Base-by-base conservation (phyloP, 2,113 vertebrate genomes). In the Nyctereutes procyonoides region DNA sequence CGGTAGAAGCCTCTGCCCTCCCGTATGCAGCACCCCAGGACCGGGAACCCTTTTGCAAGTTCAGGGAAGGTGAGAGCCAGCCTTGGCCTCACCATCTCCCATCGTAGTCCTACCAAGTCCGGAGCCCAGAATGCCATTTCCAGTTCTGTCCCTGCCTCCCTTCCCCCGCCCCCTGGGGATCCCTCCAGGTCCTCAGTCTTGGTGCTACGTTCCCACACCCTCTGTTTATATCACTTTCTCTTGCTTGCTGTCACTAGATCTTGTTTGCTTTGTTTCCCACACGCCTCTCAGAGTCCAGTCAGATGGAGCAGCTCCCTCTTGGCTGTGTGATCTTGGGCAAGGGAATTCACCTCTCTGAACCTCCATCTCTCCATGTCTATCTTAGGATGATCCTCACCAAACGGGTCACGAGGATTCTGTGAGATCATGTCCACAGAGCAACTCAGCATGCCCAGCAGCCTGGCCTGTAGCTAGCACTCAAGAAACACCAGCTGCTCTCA, bases 321-420 rank as follows among this genome's bases (percentile, higher is more conserved):
- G 43, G 51, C 93, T 96, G 62, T 94, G 82, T 96, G 95, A 82
- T 53, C 60, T 38, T 56, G n/a, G 86, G 71, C 51, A 81, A 86
- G 20, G 71, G 38, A 26, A 48, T 94, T 90, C 65, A 35, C 79
- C 67, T 93, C 90, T 95, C 92, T 63, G 90, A 80, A 58, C 48
- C 83, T 95, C n/a, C n/a, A 6, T n/a, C 85, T 88, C n/a, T 26
- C 82, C 38, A 15, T 82, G 53, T 35, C 51, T 85, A 3, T 56
- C 73, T 6, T 19, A 79, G 48, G 16, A 79, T 14, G 58, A 71
- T 43, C 51, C 48, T 90, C 22, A 26, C 55, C 53, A 15, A 51
- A 26, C 0, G 20, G 26, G 26, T 58, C 32, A 10, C 55, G 92
- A 85, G 84, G 60, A 60, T 60, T 51, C 87, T 35, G 55, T 2